phyloP scores from a whole-genome alignment of 2,113 vertebrate genomes.

The Sphyrna mokarran region DNA sequence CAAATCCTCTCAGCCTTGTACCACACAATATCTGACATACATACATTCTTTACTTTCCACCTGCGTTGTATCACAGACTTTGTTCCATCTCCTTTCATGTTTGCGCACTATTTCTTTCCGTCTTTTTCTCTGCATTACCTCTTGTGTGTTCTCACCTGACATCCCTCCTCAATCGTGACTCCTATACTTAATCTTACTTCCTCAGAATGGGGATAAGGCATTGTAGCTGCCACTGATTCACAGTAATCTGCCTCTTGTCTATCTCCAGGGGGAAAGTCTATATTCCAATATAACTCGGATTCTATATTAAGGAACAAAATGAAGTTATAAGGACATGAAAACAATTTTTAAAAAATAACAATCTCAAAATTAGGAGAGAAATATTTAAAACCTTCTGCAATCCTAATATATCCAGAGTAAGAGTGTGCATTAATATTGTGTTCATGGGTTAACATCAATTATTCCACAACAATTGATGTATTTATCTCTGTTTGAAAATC shows the following conservation, averaged over 20 bases:
- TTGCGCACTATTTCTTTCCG: not conserved
- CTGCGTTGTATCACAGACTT: not conserved
- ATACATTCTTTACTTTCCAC: not conserved
- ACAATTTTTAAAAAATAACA: not conserved
- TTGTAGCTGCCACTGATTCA: not conserved
- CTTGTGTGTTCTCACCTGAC: not conserved
- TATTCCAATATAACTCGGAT: not conserved
- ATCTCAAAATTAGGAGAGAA: not conserved
- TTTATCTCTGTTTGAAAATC: not conserved
- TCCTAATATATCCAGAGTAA: not conserved
- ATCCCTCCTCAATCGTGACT: not conserved
- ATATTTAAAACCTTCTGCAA: not conserved
- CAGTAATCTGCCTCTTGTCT: not conserved
- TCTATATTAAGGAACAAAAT: not conserved
- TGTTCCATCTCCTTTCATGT: not conserved
- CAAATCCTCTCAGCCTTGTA: not conserved
- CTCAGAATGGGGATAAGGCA: not conserved
- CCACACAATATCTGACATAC: not conserved
- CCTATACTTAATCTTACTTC: not conserved
- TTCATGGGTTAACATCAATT: not conserved
- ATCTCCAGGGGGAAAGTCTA: not conserved
- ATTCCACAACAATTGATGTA: not conserved
- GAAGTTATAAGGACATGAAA: not conserved
- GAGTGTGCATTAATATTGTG: conserved; percentile 1
- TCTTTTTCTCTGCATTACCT: not conserved